Base-by-base conservation (phyloP, 2,888 invertebrate genomes). In the Acholoe squamosa region DNA sequence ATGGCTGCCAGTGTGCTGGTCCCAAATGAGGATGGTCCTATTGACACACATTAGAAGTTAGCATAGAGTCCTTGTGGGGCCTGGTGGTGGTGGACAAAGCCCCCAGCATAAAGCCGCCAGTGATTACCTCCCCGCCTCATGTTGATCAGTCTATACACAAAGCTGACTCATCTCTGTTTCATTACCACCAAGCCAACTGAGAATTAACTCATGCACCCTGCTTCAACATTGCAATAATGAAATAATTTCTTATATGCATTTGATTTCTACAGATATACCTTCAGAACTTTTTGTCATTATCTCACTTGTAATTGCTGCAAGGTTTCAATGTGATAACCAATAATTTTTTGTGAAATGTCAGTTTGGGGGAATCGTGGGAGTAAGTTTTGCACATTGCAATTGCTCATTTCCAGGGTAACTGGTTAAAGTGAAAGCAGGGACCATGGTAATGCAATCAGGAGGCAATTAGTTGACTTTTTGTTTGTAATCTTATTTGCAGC, bases 371-470 rank as follows among this genome's bases (percentile, higher is more conserved):
- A 10, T 43, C 43, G 10, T 10, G 10, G 10, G 43, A 43, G 10
- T 43, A 43, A 43, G 43, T 3, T 43, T 43, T 10, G 10, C 43
- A 43, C 43, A 43, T 25, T 16, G 34, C 43, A 80, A 80, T 80
- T 80, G 80, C 25, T 80, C 43, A 80, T 80, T 80, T 80, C 80
- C 80, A 80, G 80, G 80, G 80, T 80, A 80, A n/a, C 80, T 43
- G 25, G 80, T 80, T 80, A 34, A 80, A 80, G 34, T n/a, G 80
- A 34, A 34, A 80, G 22, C 43, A 33, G 33, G 34, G 34, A 19
- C 14, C 34, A 80, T 33, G 80, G 80, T 80, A 43, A 80, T 80
- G 80, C 43, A 80, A 80, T 80, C 33, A 80, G 80, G 80, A 80
- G 34, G 43, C 22, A 80, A 43, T 33, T 80, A 80, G 80, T 43